Base-by-base conservation (phyloP, 2,888 invertebrate species). In the Megalurothrips usitatus region DNA sequence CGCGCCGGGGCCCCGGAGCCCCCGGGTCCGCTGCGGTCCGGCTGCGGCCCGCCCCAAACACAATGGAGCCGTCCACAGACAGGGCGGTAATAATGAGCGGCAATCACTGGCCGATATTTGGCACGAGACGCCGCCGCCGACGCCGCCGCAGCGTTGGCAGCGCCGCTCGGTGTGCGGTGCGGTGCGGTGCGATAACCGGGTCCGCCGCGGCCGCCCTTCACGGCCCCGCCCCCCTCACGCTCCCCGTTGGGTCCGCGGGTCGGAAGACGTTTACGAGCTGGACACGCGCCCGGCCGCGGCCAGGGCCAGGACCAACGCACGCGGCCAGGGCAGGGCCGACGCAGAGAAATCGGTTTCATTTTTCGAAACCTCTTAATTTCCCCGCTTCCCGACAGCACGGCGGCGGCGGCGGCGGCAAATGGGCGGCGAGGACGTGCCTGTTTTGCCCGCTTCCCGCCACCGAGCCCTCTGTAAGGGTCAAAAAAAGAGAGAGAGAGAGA, bases 291-390 rank as follows among this genome's bases (percentile, higher is more conserved):
- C 58, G 19, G 10, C 52, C 52, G 6, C 52, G 52, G 14, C 52
- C 52, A 12, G 34, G 34, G 52, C 52, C 52, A 12, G 52, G 14
- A 3, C 52, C 49, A 14, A 9, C 49, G 10, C 49, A 14, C 49
- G 10, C 49, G 10, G 49, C 49, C 49, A 9, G 2, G 52, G 14
- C 52, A 3, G 2, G 52, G 14, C 52, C 52, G 58, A 17, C 58
- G 19, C 58, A 58, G 58, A 58, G 58, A 58, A 58, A 58, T 58
- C 58, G 58, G 19, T 23, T n/a, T 68, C 68, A 26, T 26, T 75
- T 75, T 75, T 75, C 68, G 68, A 75, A 75, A 75, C 68, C 68
- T 75, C 68, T 75, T 75, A 26, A 75, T 75, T 75, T 75, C 26
- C 10, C 68, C 68, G n/a, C n/a, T 6, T 43, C 34, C 34, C 34